Conservation (phyloP, 2,797 vertebrate species). For the Pipistrellus kuhlii region DNA sequence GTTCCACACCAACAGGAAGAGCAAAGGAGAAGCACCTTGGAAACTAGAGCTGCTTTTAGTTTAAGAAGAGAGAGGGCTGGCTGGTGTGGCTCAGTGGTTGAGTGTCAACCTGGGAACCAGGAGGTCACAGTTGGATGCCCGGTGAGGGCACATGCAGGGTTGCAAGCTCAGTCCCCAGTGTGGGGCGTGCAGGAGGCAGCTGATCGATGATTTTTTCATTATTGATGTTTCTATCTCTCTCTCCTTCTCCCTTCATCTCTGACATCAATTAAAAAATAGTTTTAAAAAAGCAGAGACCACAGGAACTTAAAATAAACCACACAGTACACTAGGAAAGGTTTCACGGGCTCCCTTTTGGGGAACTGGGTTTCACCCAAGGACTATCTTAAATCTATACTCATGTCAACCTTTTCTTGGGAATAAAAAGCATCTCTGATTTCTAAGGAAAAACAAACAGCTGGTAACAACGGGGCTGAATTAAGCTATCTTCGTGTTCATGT, state of each 20-base stretch:
- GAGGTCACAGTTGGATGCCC: too few species aligned
- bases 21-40: neutral
- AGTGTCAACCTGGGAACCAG: too few species aligned
- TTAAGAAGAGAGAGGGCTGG: neutral
- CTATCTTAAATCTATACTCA: neutral
- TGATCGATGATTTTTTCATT: too few species aligned
- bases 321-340: neutral
- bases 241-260: too few species aligned
- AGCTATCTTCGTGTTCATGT: conserved; percentile 47
- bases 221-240: too few species aligned
- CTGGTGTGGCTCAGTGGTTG: too few species aligned
- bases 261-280: too few species aligned
- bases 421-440: neutral
- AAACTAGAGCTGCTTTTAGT: conserved; percentile 30
- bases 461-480: conserved; percentile 33
- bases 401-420: neutral
- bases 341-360: neutral
- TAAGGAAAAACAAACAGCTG: conserved; percentile 24
- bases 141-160: too few species aligned
- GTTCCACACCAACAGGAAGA: neutral
- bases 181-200: too few species aligned
- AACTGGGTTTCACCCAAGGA: neutral
- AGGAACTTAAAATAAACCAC: neutral
- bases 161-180: too few species aligned
- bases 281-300: neutral